Conservation (phyloP, 2,113 vertebrate genomes). For the Ia io region DNA sequence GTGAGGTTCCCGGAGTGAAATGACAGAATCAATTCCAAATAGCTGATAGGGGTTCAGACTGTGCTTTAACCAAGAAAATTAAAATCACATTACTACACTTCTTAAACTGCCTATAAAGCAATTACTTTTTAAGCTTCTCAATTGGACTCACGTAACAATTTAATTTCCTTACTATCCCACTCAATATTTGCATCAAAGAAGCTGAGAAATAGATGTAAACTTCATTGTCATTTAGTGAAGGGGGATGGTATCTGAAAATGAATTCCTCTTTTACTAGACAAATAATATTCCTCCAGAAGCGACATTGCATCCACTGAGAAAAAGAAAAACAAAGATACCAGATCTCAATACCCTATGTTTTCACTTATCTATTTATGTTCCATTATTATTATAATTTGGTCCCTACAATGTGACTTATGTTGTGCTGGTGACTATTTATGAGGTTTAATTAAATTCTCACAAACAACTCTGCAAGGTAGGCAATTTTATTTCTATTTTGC, state of each 20-base stretch:
- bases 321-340: neutral
- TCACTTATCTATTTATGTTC: neutral
- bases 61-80: slow-evolving; percentile 15
- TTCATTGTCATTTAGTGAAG: slow-evolving; percentile 2
- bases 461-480: neutral
- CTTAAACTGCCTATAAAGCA: neutral
- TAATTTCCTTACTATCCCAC: neutral
- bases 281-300: slow-evolving; percentile 4
- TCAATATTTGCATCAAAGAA: slow-evolving; percentile 4
- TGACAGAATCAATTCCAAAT: neutral
- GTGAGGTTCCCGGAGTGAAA: neutral
- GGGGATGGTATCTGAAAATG: neutral
- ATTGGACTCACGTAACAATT: neutral
- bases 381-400: slow-evolving; percentile 34
- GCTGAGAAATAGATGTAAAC: slow-evolving; percentile 25
- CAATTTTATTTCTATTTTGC: slow-evolving; percentile 31
- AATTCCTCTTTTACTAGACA: slow-evolving; percentile 32
- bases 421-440: neutral
- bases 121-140: slow-evolving; percentile 17
- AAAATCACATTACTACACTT: neutral
- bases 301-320: neutral
- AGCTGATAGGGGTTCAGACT: neutral
- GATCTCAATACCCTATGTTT: slow-evolving; percentile 8
- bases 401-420: neutral
- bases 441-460: slow-evolving; percentile 51